Evolutionary conservation across 2,888 invertebrate genomes (phyloP).

Genomic region (Drosophila diplacantha): DNA sequence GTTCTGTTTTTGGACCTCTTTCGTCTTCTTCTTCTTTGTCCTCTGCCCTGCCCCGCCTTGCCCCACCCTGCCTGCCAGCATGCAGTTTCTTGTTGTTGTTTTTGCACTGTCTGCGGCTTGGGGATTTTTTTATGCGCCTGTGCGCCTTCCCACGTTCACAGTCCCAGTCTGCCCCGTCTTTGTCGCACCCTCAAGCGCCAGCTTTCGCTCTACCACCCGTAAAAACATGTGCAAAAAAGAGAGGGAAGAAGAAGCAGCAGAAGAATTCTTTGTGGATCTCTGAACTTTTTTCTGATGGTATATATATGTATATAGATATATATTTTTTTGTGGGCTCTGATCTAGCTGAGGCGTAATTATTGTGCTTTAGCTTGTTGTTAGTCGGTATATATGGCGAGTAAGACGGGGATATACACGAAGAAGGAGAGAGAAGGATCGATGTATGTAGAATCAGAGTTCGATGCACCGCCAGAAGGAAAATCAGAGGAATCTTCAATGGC

Average conservation of each 20-base stretch:
- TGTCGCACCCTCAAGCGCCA: slow-evolving; percentile 8
- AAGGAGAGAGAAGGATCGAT: slow-evolving; percentile 8
- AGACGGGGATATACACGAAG: slow-evolving; percentile 38
- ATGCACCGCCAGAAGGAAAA: slow-evolving; percentile 49
- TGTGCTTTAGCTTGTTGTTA: slow-evolving; percentile 23
- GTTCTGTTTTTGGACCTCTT: slow-evolving; percentile 48
- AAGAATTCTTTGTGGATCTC: slow-evolving; percentile 27
- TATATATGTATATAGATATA: background rate
- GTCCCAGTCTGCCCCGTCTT: slow-evolving; percentile 1
- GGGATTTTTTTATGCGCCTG: slow-evolving; percentile 37
- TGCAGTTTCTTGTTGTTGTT: slow-evolving; percentile 16
- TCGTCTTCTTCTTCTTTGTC: slow-evolving; percentile 25
- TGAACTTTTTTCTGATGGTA: slow-evolving; percentile 1
- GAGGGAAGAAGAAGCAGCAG: slow-evolving; percentile 2
- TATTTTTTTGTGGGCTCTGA: slow-evolving; percentile 24
- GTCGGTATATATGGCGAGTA: slow-evolving; percentile 51
- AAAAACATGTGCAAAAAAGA: slow-evolving; percentile 37
- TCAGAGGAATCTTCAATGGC: slow-evolving; percentile 11
- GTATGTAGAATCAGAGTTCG: slow-evolving; percentile 56
- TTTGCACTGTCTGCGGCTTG: slow-evolving; percentile 36
- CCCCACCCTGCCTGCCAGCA: slow-evolving; percentile 10
- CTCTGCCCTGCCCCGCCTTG: slow-evolving; percentile 34
- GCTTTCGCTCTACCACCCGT: slow-evolving; percentile 9
- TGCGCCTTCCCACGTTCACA: slow-evolving; percentile 43
- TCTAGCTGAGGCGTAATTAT: slow-evolving; percentile 60